These are phyloP conservation scores for Phaonia tiefii DNA, from an alignment of 2,888 invertebrate genomes.

Conservation along the genomic window DNA sequence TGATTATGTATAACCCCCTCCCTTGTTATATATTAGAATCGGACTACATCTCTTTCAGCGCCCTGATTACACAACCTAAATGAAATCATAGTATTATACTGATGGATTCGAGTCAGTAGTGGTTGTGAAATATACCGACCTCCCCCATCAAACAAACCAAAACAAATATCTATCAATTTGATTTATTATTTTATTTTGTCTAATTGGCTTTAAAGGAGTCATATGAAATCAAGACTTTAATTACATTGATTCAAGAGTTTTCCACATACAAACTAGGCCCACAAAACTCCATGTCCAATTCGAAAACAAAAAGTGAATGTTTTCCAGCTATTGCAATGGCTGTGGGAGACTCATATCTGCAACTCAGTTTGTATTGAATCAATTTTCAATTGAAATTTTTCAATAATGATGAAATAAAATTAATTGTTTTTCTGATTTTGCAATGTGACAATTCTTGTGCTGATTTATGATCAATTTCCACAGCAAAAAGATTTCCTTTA, in stretches of 20 bases:
- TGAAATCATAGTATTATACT: too few species aligned
- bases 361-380: background rate
- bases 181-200: slow-evolving; percentile 63
- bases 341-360: too few species aligned
- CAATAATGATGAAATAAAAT: slow-evolving; percentile 17
- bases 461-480: slow-evolving; percentile 35
- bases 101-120: background rate
- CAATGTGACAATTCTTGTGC: slow-evolving; percentile 4
- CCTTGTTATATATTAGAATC: too few species aligned
- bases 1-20: too few species aligned
- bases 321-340: background rate
- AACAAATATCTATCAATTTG: slow-evolving; percentile 50
- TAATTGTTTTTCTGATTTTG: slow-evolving; percentile 32
- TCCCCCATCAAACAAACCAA: slow-evolving; percentile 9
- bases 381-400: slow-evolving; percentile 29
- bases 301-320: too few species aligned
- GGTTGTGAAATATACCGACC: too few species aligned
- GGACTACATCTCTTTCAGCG: too few species aligned
- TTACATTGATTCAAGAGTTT: slow-evolving; percentile 59
- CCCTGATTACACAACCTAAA: too few species aligned
- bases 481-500: slow-evolving; percentile 18
- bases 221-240: slow-evolving; percentile 57
- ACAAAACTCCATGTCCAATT: too few species aligned
- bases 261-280: too few species aligned
- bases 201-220: slow-evolving; percentile 62